A percentile compares a stretch with the other conserved stretches of the same genome.
These are phyloP conservation scores for Varanus salvator DNA, from an alignment of 2,113 vertebrate species.

Conservation along the genomic window DNA sequence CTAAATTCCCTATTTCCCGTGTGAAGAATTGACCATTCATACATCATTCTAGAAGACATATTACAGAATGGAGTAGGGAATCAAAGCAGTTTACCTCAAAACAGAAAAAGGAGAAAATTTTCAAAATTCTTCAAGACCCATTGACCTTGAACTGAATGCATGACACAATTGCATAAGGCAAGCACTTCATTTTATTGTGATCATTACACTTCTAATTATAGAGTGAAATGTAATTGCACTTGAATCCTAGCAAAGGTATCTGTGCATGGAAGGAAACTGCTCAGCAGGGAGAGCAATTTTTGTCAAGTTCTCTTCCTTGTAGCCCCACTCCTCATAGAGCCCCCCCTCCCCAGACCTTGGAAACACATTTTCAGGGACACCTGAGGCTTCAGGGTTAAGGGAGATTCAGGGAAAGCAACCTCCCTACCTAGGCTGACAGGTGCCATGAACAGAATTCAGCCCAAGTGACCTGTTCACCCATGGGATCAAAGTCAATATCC, in stretches of 20 bases:
- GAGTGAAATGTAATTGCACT: not conserved
- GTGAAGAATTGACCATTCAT: not conserved
- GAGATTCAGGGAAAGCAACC: not conserved
- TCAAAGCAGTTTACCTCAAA: too few relatives aligned
- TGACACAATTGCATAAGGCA: not conserved
- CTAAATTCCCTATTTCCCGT: not conserved
- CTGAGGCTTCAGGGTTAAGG: not conserved
- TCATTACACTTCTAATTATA: not conserved
- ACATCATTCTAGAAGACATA: too few relatives aligned
- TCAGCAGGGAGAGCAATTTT: not conserved
- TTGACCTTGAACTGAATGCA: not conserved
- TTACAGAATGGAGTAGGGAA: too few relatives aligned
- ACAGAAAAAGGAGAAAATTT: too few relatives aligned
- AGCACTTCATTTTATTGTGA: not conserved
- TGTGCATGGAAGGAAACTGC: not conserved
- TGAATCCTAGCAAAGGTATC: not conserved
- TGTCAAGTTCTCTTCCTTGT: too few relatives aligned
- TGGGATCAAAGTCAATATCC: not conserved
- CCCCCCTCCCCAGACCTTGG: not conserved
- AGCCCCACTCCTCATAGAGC: not conserved
- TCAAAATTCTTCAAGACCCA: not conserved
- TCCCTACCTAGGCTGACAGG: not conserved
- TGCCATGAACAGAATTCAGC: not conserved
- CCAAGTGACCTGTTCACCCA: not conserved
- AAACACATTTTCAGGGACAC: not conserved